Conservation (phyloP, 2,888 invertebrate genomes). For the Athalia circularis region DNA sequence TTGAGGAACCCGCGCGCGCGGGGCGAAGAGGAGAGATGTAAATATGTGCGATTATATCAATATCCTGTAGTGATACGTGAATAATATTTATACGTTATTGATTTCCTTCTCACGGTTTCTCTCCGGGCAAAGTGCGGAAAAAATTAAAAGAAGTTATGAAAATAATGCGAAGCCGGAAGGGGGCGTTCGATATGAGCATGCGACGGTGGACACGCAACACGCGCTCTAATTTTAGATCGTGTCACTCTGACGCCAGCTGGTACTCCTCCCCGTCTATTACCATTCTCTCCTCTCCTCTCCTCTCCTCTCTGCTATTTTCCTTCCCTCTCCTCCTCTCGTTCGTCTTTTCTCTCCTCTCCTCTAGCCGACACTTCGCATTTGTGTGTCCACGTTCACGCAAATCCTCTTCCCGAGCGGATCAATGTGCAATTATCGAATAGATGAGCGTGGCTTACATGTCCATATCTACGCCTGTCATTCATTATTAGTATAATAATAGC, state of each 20-base stretch:
- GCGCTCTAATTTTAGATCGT: constrained; percentile 73
- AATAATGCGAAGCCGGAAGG: constrained; percentile 72
- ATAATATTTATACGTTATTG: constrained; percentile 27
- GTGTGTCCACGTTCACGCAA: too few relatives aligned
- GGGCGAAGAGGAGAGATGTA: too few relatives aligned
- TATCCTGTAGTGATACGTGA: background rate
- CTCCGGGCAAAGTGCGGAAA: constrained; percentile 52
- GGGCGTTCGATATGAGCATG: constrained; percentile 72
- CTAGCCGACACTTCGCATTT: too few relatives aligned
- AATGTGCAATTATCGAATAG: too few relatives aligned
- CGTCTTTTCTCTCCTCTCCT: background rate
- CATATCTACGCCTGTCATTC: constrained; percentile 39
- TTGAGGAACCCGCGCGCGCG: too few relatives aligned
- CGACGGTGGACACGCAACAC: constrained; percentile 73
- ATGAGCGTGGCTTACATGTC: too few relatives aligned
- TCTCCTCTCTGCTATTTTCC: background rate
- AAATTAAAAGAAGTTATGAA: constrained; percentile 72
- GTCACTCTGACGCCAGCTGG: constrained; percentile 72
- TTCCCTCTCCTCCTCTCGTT: constrained; percentile 4
- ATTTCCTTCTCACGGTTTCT: constrained; percentile 69
- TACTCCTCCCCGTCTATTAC: constrained; percentile 71
- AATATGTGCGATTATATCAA: background rate
- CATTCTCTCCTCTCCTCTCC: constrained; percentile 18
- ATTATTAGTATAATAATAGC: constrained; percentile 23
- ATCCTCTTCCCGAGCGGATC: too few relatives aligned